Percentiles rank a stretch among this genome's conserved stretches.
Conservation (phyloP, 2,113 vertebrate species). For the Leucopsar rothschildi region DNA sequence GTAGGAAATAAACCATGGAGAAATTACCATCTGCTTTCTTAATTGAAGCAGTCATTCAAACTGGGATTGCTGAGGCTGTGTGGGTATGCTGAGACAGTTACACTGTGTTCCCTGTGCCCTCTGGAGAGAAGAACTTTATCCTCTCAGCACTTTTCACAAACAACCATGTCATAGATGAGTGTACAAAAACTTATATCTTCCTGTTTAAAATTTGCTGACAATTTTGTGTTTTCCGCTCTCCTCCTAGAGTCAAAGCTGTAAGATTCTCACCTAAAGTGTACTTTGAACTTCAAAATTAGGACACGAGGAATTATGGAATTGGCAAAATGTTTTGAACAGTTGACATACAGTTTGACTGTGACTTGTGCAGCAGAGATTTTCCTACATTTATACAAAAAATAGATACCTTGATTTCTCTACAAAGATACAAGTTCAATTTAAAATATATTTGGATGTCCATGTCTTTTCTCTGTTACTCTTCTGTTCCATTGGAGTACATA, state of each 20-base stretch:
- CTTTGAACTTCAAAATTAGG: not conserved
- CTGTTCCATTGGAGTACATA: conserved; percentile 1
- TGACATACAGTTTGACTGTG: not conserved
- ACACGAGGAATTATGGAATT: not conserved
- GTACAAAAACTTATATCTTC: not conserved
- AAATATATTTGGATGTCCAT: not conserved
- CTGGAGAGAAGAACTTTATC: not conserved
- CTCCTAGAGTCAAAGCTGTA: not conserved
- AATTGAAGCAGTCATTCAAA: not conserved
- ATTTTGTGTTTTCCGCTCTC: not conserved
- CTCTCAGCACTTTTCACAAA: not conserved
- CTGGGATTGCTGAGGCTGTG: not conserved
- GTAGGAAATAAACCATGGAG: not conserved
- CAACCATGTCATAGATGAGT: not conserved
- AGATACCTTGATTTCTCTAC: not conserved
- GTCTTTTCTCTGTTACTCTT: not conserved
- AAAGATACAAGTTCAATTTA: not conserved
- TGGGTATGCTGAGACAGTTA: not conserved
- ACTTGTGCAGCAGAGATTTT: not conserved
- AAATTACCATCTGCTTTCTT: conserved; percentile 25
- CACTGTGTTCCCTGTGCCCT: not conserved
- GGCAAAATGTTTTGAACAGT: not conserved
- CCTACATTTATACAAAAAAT: not conserved
- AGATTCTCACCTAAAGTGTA: not conserved
- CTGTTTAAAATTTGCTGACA: not conserved